Evolutionary conservation across 2,888 invertebrate species (phyloP).

Genomic region (Allophyes oxyacanthae): DNA sequence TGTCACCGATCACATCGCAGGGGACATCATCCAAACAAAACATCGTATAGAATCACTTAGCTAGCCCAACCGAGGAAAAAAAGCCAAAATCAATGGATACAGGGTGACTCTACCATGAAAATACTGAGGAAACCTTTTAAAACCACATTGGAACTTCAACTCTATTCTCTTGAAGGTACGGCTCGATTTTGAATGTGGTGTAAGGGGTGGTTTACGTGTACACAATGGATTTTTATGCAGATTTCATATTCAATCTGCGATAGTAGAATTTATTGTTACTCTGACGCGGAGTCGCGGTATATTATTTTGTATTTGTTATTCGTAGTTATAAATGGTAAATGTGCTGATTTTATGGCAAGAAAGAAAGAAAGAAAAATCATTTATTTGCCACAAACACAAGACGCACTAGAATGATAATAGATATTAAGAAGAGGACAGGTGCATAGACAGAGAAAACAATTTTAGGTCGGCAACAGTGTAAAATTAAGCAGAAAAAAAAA

Average conservation of each 20-base stretch:
- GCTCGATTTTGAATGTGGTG: constrained; percentile 3
- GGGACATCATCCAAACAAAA: constrained; percentile 37
- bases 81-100: constrained; percentile 57
- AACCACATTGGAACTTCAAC: constrained; percentile 5
- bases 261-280: constrained; percentile 69
- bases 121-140: constrained; percentile 22
- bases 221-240: constrained; percentile 68
- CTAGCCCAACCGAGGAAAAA: constrained; percentile 41
- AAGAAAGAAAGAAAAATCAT: too few species aligned
- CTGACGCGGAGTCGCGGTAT: constrained; percentile 51
- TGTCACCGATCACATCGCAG: constrained; percentile 9
- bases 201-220: constrained; percentile 29
- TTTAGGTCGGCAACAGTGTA: too few species aligned
- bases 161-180: constrained; percentile 6
- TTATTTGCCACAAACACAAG: too few species aligned
- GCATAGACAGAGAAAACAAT: too few species aligned
- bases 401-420: too few species aligned
- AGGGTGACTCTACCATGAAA: constrained; percentile 36
- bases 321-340: constrained; percentile 19
- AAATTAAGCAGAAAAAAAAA: too few species aligned
- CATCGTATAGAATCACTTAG: constrained; percentile 44
- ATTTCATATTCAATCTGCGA: constrained; percentile 79
- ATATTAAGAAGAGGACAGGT: too few species aligned
- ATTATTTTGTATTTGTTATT: constrained; percentile 40
- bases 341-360: background rate